Evolutionary conservation across 2,888 invertebrate genomes (phyloP).

Genomic region (Agriopis marginaria): DNA sequence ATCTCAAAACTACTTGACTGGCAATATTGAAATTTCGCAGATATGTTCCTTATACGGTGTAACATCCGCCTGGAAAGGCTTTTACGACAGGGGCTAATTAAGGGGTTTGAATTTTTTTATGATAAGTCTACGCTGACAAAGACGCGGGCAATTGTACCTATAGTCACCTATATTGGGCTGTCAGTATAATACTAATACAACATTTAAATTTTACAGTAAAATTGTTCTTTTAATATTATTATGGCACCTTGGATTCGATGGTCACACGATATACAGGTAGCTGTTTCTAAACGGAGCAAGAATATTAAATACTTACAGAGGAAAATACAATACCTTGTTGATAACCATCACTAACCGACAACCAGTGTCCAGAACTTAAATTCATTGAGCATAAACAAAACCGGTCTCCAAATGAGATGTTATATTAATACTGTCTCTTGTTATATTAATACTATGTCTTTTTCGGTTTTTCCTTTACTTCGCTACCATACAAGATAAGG

Average conservation of each 20-base stretch:
- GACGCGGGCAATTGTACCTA: not conserved
- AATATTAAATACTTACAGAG: conserved; percentile 66
- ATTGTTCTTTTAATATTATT: not conserved
- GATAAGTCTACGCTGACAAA: too few relatives aligned
- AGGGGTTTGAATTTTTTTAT: too few relatives aligned
- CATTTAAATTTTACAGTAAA: not conserved
- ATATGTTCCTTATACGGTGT: too few relatives aligned
- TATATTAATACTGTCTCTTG: not conserved
- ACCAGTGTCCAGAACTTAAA: conserved; percentile 5
- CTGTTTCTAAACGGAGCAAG: conserved; percentile 51
- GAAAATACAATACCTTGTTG: conserved; percentile 55
- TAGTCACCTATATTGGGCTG: not conserved
- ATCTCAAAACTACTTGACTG: too few relatives aligned
- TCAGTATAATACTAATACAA: not conserved
- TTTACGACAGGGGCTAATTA: too few relatives aligned
- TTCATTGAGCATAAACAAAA: conserved; percentile 22
- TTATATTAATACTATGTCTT: not conserved
- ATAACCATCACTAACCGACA: conserved; percentile 41
- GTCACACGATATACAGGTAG: conserved; percentile 29
- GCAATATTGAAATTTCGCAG: too few relatives aligned
- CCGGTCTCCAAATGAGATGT: conserved; percentile 5
- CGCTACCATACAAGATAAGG: conserved; percentile 6
- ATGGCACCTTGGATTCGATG: conserved; percentile 39
- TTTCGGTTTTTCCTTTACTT: conserved; percentile 11
- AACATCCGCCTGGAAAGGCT: too few relatives aligned